Evolutionary conservation across 2,797 vertebrate species (phyloP), one percentile per base, ranked within the genome.

Genomic region (Antennarius maculatus): DNA sequence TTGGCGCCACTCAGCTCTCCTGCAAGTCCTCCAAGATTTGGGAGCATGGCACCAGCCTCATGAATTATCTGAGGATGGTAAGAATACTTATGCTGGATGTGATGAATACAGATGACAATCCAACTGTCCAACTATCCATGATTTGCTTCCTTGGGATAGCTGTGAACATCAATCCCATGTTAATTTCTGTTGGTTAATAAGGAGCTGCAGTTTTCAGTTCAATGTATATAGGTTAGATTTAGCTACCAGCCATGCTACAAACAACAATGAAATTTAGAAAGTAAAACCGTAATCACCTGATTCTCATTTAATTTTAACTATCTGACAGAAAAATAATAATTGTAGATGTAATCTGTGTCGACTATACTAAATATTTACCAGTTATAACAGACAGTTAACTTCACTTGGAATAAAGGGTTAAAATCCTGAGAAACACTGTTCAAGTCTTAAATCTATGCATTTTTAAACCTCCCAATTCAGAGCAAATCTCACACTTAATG

Each of bases 11-110:
- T 79, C 96, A 97, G 72, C 94, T 99, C 81, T 98, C 97, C 79
- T 99, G 97, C 28, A 97, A 96, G 83, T 98, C 97, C 0, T 95
- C 97, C 29, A 98, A 99, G 92, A 99, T 99, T 90, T 99, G 97
- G 97, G 97, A 98, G 87, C 97, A 99, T 0, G 97, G 97, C 71
- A 99, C 97, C 84, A 99, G 97, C 89, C 94, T 99, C 77, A 99
- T 99, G 97, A 99, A 99, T 92, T 99, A 99, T 91, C 94, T 99
- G 86, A 94, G 97, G 91, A 98, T 98, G 97, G 97, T 99, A 94
- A 98, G 96, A 59, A 61, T 76, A 61, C 59, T 66, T 71, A 61
- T 54, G 56, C 65, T 70, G 69, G 71, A 67, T n/a, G 0, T 43
- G 48, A 62, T 18, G 54, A 55, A 49, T 3, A 52, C 27, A 41